Evolutionary conservation across 1,140 invertebrate species (phyloP).

Genomic region (Meloidogyne floridensis): DNA sequence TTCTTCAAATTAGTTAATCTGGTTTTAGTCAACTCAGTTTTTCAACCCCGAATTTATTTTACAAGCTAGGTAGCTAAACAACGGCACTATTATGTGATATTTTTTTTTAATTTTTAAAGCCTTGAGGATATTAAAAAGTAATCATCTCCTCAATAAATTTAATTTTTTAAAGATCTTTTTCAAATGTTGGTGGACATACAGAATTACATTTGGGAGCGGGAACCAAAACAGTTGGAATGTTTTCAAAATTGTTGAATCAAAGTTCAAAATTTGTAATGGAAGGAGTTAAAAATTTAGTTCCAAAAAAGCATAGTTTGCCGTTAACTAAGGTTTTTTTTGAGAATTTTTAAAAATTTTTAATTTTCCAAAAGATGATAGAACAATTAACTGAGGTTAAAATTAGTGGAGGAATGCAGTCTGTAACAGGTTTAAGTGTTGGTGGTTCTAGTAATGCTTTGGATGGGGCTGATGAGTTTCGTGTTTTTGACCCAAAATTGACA

Average conservation of each 20-base stretch:
- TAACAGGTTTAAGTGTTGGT: neutral
- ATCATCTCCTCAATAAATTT: conserved; percentile 26
- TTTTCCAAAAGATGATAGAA: conserved; percentile 75
- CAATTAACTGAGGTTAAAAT: conserved; percentile 77
- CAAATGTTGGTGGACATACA: conserved; percentile 74
- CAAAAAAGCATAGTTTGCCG: conserved; percentile 92
- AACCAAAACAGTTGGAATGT: conserved; percentile 95
- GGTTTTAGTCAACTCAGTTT: too few species aligned
- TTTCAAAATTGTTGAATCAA: conserved; percentile 92
- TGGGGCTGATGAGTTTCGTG: conserved; percentile 83
- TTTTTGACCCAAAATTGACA: conserved; percentile 87
- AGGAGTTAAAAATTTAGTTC: conserved; percentile 97
- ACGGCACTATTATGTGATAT: too few species aligned
- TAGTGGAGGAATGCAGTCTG: conserved; percentile 65
- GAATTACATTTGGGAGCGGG: conserved; percentile 78
- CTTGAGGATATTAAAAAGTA: too few species aligned
- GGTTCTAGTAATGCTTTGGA: conserved; percentile 72
- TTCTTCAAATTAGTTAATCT: neutral
- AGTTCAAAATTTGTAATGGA: conserved; percentile 99
- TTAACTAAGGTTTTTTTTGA: conserved; percentile 73
- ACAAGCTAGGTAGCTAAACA: too few species aligned
- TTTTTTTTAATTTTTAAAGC: too few species aligned
- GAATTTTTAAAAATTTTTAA: neutral
- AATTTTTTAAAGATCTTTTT: conserved; percentile 73
- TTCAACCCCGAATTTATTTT: too few species aligned